Evolutionary conservation across 2,113 vertebrate species (phyloP).

Genomic region (Salvelinus sp.): DNA sequence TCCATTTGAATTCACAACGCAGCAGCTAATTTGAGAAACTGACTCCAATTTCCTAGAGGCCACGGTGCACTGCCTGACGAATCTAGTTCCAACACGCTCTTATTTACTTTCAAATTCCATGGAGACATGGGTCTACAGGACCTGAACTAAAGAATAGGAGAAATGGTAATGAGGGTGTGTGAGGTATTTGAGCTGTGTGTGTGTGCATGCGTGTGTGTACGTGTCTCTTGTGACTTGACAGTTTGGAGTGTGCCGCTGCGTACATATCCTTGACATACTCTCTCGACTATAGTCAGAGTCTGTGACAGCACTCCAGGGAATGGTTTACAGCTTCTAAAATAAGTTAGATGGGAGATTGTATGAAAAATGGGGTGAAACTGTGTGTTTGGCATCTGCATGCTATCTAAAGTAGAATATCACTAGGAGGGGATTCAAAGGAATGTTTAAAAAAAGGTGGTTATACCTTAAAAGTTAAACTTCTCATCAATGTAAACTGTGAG

Average conservation of each 20-base stretch:
- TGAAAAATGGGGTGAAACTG: background rate
- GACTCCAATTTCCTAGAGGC: constrained; percentile 76
- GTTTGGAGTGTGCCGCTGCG: constrained; percentile 26
- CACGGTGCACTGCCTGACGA: constrained; percentile 28
- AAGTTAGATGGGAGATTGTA: background rate
- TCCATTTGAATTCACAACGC: constrained; percentile 71
- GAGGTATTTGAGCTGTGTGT: background rate
- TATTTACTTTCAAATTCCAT: constrained; percentile 71
- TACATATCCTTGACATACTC: constrained; percentile 48
- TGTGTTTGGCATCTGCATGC: constrained; percentile 13
- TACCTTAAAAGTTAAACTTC: too few relatives aligned
- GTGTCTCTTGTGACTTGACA: constrained; percentile 21
- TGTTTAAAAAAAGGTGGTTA: background rate
- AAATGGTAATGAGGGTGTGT: constrained; percentile 52
- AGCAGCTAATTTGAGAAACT: constrained; percentile 66
- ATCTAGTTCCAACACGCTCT: constrained; percentile 23
- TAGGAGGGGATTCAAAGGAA: background rate
- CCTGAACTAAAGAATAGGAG: constrained; percentile 29
- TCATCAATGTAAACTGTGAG: too few relatives aligned
- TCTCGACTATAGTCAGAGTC: constrained; percentile 23
- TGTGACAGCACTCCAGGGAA: constrained; percentile 61
- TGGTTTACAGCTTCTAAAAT: constrained; percentile 39
- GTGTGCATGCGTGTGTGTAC: background rate
- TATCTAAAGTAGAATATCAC: background rate
- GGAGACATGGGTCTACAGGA: constrained; percentile 23